Evolutionary conservation across 2,113 vertebrate species (phyloP).

Genomic region (Piprites chloris): DNA sequence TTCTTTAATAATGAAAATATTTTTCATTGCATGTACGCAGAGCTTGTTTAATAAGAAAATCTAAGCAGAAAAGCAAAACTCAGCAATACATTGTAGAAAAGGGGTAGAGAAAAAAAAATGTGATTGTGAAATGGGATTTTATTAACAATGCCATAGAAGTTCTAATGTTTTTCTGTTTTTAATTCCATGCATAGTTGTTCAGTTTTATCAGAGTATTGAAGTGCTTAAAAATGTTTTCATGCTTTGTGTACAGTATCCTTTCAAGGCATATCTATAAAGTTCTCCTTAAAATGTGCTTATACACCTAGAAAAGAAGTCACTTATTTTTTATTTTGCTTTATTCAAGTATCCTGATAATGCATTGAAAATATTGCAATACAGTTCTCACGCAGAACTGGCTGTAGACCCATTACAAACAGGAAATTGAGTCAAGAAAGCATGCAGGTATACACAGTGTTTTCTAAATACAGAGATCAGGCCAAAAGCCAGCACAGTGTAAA

Average conservation of each 20-base stretch:
- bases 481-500: slow-evolving; percentile 66
- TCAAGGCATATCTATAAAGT: not conserved
- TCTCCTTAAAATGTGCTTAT: not conserved
- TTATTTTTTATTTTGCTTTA: not conserved
- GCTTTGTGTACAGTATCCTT: not conserved
- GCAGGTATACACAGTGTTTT: slow-evolving; percentile 60
- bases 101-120: rapidly evolving
- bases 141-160: not conserved
- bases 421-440: slow-evolving; percentile 57
- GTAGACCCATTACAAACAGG: slow-evolving; percentile 10
- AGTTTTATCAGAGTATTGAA: not conserved
- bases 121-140: not conserved
- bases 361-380: not conserved
- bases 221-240: not conserved
- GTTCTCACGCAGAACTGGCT: slow-evolving; percentile 4
- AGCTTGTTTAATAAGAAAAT: not conserved
- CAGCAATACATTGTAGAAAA: not conserved
- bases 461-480: slow-evolving; percentile 65
- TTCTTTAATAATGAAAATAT: not conserved
- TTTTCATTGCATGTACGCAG: not conserved
- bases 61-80: not conserved
- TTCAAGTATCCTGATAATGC: not conserved
- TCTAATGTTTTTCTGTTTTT: not conserved
- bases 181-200: not conserved
- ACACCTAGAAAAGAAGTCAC: not conserved